phyloP scores from a whole-genome alignment of 2,113 vertebrate species.

The Phalacrocorax carbo region DNA sequence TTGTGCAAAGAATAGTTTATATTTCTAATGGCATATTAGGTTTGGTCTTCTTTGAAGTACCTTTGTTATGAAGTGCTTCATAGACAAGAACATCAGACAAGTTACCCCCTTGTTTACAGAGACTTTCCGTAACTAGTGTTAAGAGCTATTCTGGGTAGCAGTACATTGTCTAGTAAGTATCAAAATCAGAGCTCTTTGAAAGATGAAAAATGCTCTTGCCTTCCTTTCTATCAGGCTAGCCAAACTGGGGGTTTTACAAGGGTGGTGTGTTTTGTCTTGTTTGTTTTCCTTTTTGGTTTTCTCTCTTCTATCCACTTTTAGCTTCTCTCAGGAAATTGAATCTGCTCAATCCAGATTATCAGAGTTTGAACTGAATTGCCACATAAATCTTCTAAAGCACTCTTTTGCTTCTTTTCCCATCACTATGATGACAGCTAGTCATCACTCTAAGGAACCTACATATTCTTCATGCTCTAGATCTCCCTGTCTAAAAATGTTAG shows the following conservation, averaged over 20 bases:
- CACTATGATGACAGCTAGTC: neutral
- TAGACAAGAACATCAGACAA: neutral
- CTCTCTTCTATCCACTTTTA: neutral
- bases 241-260: neutral
- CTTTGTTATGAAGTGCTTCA: neutral
- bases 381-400: neutral
- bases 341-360: neutral
- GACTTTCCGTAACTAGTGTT: neutral
- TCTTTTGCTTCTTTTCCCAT: neutral
- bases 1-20: neutral
- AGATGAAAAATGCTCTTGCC: neutral
- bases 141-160: neutral
- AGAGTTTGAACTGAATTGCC: neutral
- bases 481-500: constrained; percentile 47
- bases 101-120: neutral
- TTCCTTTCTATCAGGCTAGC: neutral
- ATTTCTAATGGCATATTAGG: neutral
- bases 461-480: constrained; percentile 62
- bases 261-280: neutral
- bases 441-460: neutral
- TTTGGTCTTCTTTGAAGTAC: neutral
- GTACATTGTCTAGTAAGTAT: rapidly evolving
- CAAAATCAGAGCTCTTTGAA: neutral
- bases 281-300: neutral
- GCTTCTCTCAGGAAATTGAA: neutral